Evolutionary conservation across 2,113 vertebrate species (phyloP), one percentile per base, ranked within the genome.

Genomic region (Misgurnus mizolepis): DNA sequence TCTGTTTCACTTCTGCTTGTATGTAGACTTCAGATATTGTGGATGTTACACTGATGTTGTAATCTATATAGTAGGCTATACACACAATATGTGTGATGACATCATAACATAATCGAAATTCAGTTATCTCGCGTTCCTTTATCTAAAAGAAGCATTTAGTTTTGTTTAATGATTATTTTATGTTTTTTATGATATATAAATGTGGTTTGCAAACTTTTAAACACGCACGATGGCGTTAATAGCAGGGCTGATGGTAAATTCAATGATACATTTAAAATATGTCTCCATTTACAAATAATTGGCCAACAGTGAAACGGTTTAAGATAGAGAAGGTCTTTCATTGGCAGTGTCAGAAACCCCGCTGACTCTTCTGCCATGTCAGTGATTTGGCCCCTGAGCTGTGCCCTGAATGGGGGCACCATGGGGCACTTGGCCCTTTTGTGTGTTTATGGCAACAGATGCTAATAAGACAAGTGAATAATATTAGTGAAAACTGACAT

Each of bases 391-490:
- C 79, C 82, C 76, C 34, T 85, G 50, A 53, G 49, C 49, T 12
- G 49, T 10, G 27, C 27, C 27, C 27, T 47, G 66, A 79, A 83
- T 67, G 62, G 65, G 65, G 50, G 55, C 65, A 79, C 82, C 69
- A 61, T 55, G 80, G 81, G 80, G 62, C 73, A 62, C 80, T 68
- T 60, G 83, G 70, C 66, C 64, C 72, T 84, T 87, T 83, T 87
- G 83, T 86, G 78, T 73, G 68, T 84, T 86, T 83, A 83, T 82
- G 78, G 84, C 75, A 73, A 88, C 78, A 75, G 87, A 86, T 87
- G 78, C 82, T 86, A 86, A 88, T 87, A 80, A 83, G 85, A 85
- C 84, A 82, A 87, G 80, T 83, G 81, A 50, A 71, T 69, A 84
- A 87, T 80, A 84, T 77, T 55, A 80, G 7, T 39, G 66, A 45